Base-by-base conservation (phyloP, 2,888 invertebrate genomes). In the Unio delphinus region DNA sequence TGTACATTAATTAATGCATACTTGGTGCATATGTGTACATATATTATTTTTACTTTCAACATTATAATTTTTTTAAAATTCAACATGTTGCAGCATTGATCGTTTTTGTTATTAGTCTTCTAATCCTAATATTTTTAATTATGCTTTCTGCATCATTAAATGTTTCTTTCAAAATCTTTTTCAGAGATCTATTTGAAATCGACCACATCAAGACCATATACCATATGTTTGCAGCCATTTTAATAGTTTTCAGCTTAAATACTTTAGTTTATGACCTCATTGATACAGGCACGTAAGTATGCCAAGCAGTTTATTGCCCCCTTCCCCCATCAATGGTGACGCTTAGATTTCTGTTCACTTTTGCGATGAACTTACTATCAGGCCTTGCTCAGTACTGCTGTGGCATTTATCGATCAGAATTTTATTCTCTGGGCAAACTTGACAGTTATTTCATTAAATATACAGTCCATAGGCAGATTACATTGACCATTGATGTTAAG, bases 151-250 rank as follows among this genome's bases (percentile, higher is more conserved):
- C 20, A 30, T 18, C 58, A 18, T 23, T 59, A 62, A 23, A 62
- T 28, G n/a, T 18, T 7, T 26, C 7, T 71, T 60, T 70, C 34
- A 65, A 66, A 73, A 76, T 68, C 34, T 57, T 67, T 87, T 88
- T 57, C 86, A 91, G 91, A 0, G 94, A 94, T 73, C 92, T 97
- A 30, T 92, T 95, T 80, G 93, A 94, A 86, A 93, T 94, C 65
- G 92, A 93, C 66, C 96, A 96, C 90, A 94, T 97, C 83, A 92
- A 93, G 82, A 94, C 95, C 4, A 94, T 97, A 79, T 95, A 96
- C 89, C 94, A 96, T 88, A 94, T 96, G 78, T 96, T 96, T 90
- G 92, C 94, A 63, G 94, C 94, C 26, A 94, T 94, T 78, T 91
- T 96, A 56, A 91, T 95, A 67, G 91, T 94, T 56, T 91, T 95